Evolutionary conservation across 1,140 invertebrate species (phyloP), one percentile per base, ranked within the genome.

Genomic region (Drosophila lini): DNA sequence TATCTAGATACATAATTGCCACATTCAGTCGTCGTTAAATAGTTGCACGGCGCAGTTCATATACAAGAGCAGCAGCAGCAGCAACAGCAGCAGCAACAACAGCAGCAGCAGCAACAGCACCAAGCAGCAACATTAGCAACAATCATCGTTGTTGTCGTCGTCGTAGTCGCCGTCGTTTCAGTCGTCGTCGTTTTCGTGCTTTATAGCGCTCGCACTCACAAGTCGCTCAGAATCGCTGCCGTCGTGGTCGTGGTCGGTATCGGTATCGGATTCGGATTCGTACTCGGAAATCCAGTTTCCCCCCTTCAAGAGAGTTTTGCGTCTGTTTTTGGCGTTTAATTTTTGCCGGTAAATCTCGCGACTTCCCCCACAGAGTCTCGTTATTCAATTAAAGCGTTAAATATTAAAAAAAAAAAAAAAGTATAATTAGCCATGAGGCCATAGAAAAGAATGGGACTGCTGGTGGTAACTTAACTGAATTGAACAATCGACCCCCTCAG

Each of bases 1-100:
- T 91, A 91, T 91, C 90, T 91, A 91, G 90, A 91, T 91, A 91
- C 90, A 91, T 91, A 91, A 91, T 91, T 91, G 90, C 90, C 90
- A 90, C 90, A 91, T 90, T 91, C 90, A 91, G 90, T 91, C 90
- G 90, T 91, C 81, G 90, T 91, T 91, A 91, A 91, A 91, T 91
- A 91, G 90, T 91, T 91, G 90, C 88, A 91, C 90, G 90, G 81
- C 90, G 81, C 90, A 91, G 90, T 91, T 86, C 90, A 84, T 65
- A 80, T 40, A 34, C 63, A 62, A 42, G 48, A 69, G 45, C 63
- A 53, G 22, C 60, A 76, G 10, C 56, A 74, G 38, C 56, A 53
- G 22, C 60, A 76, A 8, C 56, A 74, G 38, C 56, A 73, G 41
- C 47, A 59, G 2, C 36, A 56, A 11, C 71, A 77, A 19, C 53